Percentiles rank a stretch among this genome's conserved stretches.
Evolutionary conservation across 1,140 invertebrate genomes (phyloP).

Genomic region (Halyomorpha halys): DNA sequence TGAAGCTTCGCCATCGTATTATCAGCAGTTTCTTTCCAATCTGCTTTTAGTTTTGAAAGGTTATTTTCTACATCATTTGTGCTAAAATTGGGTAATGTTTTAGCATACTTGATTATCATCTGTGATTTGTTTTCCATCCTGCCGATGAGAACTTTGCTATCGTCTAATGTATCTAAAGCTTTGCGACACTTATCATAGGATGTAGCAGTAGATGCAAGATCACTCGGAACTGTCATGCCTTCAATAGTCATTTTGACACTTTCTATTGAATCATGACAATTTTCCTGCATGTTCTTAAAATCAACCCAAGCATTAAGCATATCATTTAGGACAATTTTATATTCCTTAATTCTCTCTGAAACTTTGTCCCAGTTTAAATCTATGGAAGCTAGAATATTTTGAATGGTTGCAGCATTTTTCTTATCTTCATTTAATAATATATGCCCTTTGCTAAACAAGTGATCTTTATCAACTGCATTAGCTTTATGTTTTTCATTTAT

Average conservation of each 20-base stretch:
- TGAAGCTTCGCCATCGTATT: conserved; percentile 58
- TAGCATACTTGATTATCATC: conserved; percentile 55
- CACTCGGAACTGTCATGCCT: conserved; percentile 41
- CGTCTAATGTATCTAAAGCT: conserved; percentile 58
- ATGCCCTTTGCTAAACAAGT: conserved; percentile 57
- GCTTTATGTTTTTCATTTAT: conserved; percentile 42
- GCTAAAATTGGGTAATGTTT: conserved; percentile 59
- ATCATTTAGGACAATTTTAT: conserved; percentile 6
- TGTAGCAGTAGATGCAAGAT: conserved; percentile 47
- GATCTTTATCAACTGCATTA: conserved; percentile 43
- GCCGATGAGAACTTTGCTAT: conserved; percentile 60
- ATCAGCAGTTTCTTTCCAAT: conserved; percentile 65
- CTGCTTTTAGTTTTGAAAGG: conserved; percentile 47
- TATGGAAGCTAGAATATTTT: conserved; percentile 60
- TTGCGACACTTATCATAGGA: conserved; percentile 62
- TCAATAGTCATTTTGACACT: conserved; percentile 50
- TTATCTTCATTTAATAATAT: conserved; percentile 70
- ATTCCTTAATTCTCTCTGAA: conserved; percentile 39
- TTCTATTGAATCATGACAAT: conserved; percentile 53
- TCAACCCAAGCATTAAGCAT: neutral
- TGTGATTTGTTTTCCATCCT: conserved; percentile 62
- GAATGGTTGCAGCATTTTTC: conserved; percentile 61
- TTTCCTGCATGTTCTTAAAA: conserved; percentile 37
- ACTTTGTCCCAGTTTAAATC: conserved; percentile 71
- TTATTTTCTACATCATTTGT: conserved; percentile 50